phyloP scores from a whole-genome alignment of 2,113 vertebrate species.

The Coregonus clupeaformis region DNA sequence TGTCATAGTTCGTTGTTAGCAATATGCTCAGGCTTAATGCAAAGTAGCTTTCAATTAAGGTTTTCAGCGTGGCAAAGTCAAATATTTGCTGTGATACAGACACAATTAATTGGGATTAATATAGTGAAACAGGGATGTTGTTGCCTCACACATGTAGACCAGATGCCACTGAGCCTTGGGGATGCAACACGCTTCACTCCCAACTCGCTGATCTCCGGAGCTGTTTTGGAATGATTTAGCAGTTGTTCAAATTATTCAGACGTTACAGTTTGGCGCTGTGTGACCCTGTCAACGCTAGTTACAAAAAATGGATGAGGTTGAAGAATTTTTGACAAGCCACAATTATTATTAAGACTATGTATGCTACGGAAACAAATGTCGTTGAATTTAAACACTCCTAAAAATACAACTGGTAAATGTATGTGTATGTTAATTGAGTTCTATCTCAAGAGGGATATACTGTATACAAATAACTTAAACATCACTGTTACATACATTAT shows the following conservation, averaged over 20 bases:
- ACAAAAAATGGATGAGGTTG: conserved; percentile 11
- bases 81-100: conserved; percentile 65
- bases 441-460: background rate
- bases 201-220: conserved; percentile 55
- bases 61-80: conserved; percentile 54
- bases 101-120: conserved; percentile 68
- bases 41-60: conserved; percentile 45
- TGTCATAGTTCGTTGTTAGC: background rate
- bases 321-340: conserved; percentile 24
- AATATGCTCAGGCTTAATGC: conserved; percentile 6
- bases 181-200: conserved; percentile 60
- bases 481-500: background rate
- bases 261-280: conserved; percentile 61
- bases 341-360: conserved; percentile 10
- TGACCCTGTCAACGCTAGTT: conserved; percentile 59
- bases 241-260: conserved; percentile 69
- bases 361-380: conserved; percentile 22
- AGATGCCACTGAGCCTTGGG: conserved; percentile 70
- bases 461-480: too few species aligned
- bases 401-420: background rate
- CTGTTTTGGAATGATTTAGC: conserved; percentile 68
- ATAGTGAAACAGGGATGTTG: conserved; percentile 60
- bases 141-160: conserved; percentile 64
- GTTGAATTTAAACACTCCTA: conserved; percentile 26
- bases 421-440: background rate